Evolutionary conservation across 2,888 invertebrate species (phyloP).

Genomic region (Melanophora roralis): DNA sequence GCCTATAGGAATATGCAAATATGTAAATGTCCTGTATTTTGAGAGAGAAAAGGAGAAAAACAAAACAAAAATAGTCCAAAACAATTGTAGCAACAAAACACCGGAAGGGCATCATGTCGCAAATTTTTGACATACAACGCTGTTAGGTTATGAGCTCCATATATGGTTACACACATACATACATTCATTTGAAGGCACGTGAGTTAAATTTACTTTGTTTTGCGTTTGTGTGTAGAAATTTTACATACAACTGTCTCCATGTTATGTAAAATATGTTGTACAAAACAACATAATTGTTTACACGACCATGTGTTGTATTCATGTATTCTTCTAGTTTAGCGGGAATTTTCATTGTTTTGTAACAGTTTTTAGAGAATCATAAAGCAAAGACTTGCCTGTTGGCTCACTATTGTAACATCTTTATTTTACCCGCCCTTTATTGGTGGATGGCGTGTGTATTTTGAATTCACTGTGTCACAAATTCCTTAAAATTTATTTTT

Average conservation of each 20-base stretch:
- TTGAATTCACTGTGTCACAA: neutral
- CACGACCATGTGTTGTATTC: conserved; percentile 25
- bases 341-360: conserved; percentile 20
- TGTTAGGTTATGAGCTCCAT: neutral
- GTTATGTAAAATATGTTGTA: neutral
- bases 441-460: neutral
- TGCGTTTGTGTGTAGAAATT: neutral
- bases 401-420: neutral
- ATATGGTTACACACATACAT: neutral
- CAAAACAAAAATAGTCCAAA: neutral
- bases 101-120: conserved; percentile 40
- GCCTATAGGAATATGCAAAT: neutral
- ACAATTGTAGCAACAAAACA: conserved; percentile 34
- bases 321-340: conserved; percentile 31
- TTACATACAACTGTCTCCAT: conserved; percentile 13
- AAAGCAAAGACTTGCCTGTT: neutral
- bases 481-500: neutral
- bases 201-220: neutral
- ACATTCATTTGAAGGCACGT: neutral
- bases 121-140: conserved; percentile 38
- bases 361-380: neutral
- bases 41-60: neutral
- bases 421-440: neutral
- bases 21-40: neutral
- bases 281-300: conserved; percentile 13